Percentiles rank a stretch among this genome's conserved stretches.
phyloP scores from a whole-genome alignment of 1,140 invertebrate genomes.

The Laupala kohalensis region DNA sequence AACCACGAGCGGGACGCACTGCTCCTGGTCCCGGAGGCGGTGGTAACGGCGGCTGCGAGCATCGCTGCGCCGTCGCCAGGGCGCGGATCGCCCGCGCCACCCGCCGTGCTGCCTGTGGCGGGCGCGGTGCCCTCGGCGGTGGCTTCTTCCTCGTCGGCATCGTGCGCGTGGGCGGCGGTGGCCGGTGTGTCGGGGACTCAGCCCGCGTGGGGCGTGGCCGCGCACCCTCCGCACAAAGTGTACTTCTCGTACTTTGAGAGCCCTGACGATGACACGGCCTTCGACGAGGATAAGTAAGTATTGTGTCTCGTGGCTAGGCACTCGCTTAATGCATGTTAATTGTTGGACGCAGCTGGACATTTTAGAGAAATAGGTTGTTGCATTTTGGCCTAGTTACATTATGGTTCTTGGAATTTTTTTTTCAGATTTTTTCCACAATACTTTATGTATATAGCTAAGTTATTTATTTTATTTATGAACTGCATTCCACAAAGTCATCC shows the following conservation, averaged over 20 bases:
- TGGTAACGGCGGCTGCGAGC: background rate
- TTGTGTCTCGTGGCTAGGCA: no score
- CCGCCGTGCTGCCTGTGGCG: background rate
- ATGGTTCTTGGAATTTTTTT: no score
- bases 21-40: background rate
- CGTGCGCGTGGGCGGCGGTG: background rate
- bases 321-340: no score
- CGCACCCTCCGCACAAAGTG: slow-evolving; percentile 8
- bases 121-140: background rate
- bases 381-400: no score
- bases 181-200: background rate
- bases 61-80: background rate
- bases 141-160: background rate
- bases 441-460: no score
- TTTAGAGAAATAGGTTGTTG: no score
- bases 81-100: no score
- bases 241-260: slow-evolving; percentile 40
- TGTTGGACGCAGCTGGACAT: no score
- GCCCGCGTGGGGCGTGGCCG: background rate
- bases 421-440: no score
- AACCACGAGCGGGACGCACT: slow-evolving; percentile 38
- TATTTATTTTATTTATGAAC: no score
- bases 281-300: slow-evolving; percentile 41
- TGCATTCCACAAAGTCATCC: no score
- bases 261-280: slow-evolving; percentile 59